Evolutionary conservation across 1,140 invertebrate genomes (phyloP).

Genomic region (Phenacoccus solenopsis): DNA sequence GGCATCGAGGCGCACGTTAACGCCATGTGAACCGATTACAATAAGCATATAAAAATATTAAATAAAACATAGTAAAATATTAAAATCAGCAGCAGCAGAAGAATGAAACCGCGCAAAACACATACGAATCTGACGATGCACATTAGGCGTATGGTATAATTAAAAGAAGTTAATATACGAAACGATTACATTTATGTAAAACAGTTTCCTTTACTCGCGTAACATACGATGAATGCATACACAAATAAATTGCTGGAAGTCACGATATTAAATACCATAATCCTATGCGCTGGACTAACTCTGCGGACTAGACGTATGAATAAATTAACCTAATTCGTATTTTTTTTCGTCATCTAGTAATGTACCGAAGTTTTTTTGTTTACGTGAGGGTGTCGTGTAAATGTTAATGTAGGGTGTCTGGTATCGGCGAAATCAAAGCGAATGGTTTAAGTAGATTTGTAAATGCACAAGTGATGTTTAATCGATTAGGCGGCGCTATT

Average conservation of each 20-base stretch:
- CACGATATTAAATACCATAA: not conserved
- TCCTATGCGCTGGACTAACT: not conserved
- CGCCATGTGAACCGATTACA: not conserved
- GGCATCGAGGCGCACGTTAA: not conserved
- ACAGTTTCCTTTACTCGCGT: conserved; percentile 11
- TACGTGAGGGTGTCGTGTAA: too few species aligned
- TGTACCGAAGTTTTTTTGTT: too few species aligned
- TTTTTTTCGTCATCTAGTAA: too few species aligned
- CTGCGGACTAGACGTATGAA: not conserved
- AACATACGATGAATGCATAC: conserved; percentile 10
- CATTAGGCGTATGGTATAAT: conserved; percentile 14
- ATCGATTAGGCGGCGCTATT: too few species aligned
- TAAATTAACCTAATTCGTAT: too few species aligned
- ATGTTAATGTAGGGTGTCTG: too few species aligned
- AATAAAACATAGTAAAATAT: not conserved
- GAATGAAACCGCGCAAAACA: too few species aligned
- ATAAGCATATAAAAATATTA: not conserved
- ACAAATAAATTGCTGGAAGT: conserved; percentile 10
- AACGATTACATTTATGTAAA: conserved; percentile 18
- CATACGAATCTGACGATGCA: conserved; percentile 8
- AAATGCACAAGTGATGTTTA: too few species aligned
- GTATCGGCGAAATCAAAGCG: too few species aligned
- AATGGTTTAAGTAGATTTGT: too few species aligned
- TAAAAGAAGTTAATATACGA: conserved; percentile 8
- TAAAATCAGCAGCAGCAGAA: not conserved